Conservation (phyloP, 2,113 vertebrate genomes). For the Falcunculus frontatus region DNA sequence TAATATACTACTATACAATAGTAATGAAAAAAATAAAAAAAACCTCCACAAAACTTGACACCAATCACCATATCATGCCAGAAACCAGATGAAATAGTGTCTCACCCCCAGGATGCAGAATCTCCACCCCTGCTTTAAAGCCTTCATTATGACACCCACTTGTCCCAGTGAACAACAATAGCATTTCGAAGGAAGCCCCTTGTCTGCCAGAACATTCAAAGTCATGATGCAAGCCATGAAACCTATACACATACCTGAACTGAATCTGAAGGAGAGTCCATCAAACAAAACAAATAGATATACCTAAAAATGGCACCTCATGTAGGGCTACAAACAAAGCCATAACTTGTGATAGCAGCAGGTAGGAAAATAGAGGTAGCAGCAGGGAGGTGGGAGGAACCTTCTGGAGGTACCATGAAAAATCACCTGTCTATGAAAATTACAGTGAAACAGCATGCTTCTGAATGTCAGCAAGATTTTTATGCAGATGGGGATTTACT, state of each 20-base stretch:
- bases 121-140: neutral
- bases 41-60: neutral
- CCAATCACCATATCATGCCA: neutral
- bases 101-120: neutral
- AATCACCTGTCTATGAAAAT: conserved; percentile 72
- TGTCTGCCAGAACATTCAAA: neutral
- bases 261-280: neutral
- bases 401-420: conserved; percentile 57
- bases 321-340: neutral
- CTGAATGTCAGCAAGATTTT: conserved; percentile 66
- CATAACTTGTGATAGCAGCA: conserved; percentile 21
- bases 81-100: neutral
- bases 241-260: neutral
- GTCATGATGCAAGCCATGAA: neutral
- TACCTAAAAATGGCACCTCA: neutral
- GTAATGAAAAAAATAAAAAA: neutral
- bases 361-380: conserved; percentile 28
- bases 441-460: conserved; percentile 65
- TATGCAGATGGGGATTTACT: conserved; percentile 62
- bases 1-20: neutral
- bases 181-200: neutral
- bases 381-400: neutral
- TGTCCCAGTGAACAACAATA: neutral
- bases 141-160: neutral
- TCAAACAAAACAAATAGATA: conserved; percentile 8